Percentiles rank a stretch among this genome's conserved stretches.
phyloP scores from a whole-genome alignment of 2,113 vertebrate species.

The Hydropotes inermis region DNA sequence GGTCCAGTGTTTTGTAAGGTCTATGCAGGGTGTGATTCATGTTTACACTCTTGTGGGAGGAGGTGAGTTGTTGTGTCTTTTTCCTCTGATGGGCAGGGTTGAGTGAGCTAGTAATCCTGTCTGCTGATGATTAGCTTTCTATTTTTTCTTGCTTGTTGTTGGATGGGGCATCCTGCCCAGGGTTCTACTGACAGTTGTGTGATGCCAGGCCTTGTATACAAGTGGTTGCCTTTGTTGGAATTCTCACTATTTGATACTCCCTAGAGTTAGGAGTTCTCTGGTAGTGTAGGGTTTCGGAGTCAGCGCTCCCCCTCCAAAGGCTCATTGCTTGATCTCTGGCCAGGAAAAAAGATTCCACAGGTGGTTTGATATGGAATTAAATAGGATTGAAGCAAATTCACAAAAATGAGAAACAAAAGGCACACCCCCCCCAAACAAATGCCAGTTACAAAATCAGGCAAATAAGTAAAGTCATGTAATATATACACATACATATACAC shows the following conservation, averaged over 20 bases:
- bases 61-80: neutral
- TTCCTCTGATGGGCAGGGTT: neutral
- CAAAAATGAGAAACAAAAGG: too few species aligned
- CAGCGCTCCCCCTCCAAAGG: neutral
- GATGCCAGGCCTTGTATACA: neutral
- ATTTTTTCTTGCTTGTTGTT: neutral
- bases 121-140: neutral
- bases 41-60: neutral
- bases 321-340: neutral
- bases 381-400: too few species aligned
- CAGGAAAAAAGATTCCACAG: neutral
- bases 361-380: too few species aligned
- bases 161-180: neutral
- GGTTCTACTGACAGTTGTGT: neutral
- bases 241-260: neutral
- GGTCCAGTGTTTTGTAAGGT: neutral
- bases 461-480: neutral
- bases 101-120: neutral
- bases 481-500: neutral
- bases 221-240: neutral
- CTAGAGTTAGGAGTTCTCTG: neutral
- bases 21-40: neutral
- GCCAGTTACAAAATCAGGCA: too few species aligned
- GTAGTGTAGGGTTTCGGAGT: neutral
- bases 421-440: accelerated